phyloP scores from a whole-genome alignment of 2,888 invertebrate genomes.

The Eumacrocentrus americanus region DNA sequence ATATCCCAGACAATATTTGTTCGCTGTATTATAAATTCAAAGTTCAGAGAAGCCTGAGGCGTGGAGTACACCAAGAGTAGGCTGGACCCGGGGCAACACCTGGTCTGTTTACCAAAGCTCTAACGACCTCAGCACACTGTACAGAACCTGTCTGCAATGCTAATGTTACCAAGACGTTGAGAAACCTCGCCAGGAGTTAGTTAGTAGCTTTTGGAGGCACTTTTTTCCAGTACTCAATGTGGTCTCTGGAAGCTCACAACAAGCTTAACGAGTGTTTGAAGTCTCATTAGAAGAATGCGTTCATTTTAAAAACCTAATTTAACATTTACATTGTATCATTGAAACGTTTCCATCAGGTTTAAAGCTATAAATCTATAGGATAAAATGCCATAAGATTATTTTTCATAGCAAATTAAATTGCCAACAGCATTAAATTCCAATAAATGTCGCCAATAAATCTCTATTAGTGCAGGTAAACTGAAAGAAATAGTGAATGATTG shows the following conservation, averaged over 20 bases:
- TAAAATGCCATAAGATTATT: no score
- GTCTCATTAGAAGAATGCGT: background rate
- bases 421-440: no score
- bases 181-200: constrained; percentile 12
- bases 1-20: constrained; percentile 20
- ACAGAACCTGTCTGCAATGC: constrained; percentile 24
- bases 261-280: background rate
- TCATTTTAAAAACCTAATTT: no score
- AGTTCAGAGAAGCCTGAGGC: constrained; percentile 14
- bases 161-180: constrained; percentile 14
- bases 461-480: no score
- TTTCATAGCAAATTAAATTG: no score
- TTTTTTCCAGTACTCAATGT: background rate
- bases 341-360: no score
- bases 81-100: constrained; percentile 20
- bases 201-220: background rate
- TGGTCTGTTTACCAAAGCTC: constrained; percentile 26
- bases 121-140: constrained; percentile 27
- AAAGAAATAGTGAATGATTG: no score
- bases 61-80: background rate
- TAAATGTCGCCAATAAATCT: no score
- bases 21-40: constrained; percentile 4
- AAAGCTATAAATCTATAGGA: no score
- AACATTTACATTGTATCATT: no score
- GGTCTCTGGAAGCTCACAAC: background rate